Conservation (phyloP, 2,888 invertebrate genomes). For the Pycnomerus fuliginosus region DNA sequence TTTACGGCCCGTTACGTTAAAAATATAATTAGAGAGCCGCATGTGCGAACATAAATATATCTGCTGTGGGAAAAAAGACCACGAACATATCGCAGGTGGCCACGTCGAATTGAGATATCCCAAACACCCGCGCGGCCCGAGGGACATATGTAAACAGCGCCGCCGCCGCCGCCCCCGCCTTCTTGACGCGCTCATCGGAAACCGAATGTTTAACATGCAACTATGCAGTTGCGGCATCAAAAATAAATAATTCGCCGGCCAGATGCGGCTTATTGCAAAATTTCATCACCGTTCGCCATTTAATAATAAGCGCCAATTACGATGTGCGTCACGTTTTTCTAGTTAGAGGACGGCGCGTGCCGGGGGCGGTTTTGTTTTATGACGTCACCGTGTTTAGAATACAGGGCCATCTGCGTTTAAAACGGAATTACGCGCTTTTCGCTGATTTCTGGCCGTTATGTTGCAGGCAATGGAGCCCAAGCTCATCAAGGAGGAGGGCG, state of each 20-base stretch:
- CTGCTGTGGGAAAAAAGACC: slow-evolving; percentile 5
- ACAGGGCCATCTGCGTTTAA: slow-evolving; percentile 39
- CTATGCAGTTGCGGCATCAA: slow-evolving; percentile 24
- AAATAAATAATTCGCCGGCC: slow-evolving; percentile 28
- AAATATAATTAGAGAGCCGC: too few species aligned
- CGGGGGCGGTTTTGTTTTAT: slow-evolving; percentile 51
- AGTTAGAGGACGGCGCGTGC: slow-evolving; percentile 37
- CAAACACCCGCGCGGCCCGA: slow-evolving; percentile 17
- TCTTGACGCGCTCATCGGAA: slow-evolving; percentile 18
- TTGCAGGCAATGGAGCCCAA: slow-evolving; percentile 62
- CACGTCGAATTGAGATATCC: slow-evolving; percentile 22
- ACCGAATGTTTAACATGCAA: slow-evolving; percentile 21
- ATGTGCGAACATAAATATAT: slow-evolving; percentile 18
- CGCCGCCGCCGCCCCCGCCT: slow-evolving; percentile 17
- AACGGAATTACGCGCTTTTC: slow-evolving; percentile 27
- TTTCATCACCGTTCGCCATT: slow-evolving; percentile 33
- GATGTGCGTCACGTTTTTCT: slow-evolving; percentile 53
- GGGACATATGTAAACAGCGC: slow-evolving; percentile 22
- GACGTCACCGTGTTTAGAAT: slow-evolving; percentile 49
- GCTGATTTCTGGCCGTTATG: slow-evolving; percentile 4
- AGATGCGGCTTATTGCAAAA: slow-evolving; percentile 38
- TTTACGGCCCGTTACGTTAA: too few species aligned
- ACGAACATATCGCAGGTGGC: slow-evolving; percentile 21
- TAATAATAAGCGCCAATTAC: slow-evolving; percentile 50
- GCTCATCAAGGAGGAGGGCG: slow-evolving; percentile 61